phyloP scores from a whole-genome alignment of 2,797 vertebrate species.

The Melanotaenia pygmaea region DNA sequence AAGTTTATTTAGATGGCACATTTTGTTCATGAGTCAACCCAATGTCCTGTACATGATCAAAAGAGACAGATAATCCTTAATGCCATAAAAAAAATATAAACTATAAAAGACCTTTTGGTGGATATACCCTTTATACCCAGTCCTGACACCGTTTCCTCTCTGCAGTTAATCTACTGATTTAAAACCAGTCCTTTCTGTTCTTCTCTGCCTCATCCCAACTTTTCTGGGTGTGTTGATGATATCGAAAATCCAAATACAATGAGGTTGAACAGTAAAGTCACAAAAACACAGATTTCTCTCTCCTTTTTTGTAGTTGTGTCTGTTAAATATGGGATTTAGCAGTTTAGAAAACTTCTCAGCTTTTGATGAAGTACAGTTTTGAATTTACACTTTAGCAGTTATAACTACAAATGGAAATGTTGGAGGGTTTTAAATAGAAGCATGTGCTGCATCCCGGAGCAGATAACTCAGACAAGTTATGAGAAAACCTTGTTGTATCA shows the following conservation, averaged over 20 bases:
- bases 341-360: neutral
- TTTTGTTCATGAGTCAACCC: too few relatives aligned
- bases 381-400: neutral
- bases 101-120: too few relatives aligned
- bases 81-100: too few relatives aligned
- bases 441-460: too few relatives aligned
- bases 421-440: neutral
- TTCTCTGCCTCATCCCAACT: too few relatives aligned
- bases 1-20: too few relatives aligned
- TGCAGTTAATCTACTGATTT: neutral
- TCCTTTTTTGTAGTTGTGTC: neutral
- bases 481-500: too few relatives aligned
- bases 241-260: too few relatives aligned
- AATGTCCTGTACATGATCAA: too few relatives aligned
- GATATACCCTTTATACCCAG: neutral
- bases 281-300: neutral
- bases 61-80: too few relatives aligned
- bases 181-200: neutral
- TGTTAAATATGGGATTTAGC: neutral
- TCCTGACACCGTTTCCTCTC: neutral
- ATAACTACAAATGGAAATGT: neutral
- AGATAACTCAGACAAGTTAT: too few relatives aligned
- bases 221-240: too few relatives aligned
- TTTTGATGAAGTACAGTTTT: neutral
- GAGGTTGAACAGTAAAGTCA: neutral